These are phyloP conservation scores for Ammodytes dubius DNA, from an alignment of 2,113 vertebrate species.

Conservation along the genomic window DNA sequence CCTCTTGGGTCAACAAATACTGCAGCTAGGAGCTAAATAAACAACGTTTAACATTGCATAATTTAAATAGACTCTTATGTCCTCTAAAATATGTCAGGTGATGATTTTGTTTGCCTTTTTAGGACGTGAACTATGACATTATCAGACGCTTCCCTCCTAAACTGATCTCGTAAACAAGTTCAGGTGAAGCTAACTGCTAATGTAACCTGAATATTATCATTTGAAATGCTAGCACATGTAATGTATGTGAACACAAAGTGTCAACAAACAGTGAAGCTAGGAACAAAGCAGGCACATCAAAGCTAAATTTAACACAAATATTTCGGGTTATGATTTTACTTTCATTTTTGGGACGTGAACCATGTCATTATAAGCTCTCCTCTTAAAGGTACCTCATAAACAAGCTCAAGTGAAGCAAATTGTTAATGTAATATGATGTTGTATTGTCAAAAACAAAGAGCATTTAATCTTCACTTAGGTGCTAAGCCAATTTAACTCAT, in stretches of 20 bases:
- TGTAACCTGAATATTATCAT: background rate
- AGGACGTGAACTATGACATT: background rate
- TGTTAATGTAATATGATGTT: too few relatives aligned
- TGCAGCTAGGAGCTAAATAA: background rate
- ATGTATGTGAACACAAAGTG: conserved; percentile 19
- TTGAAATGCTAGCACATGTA: conserved; percentile 6
- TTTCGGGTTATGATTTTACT: too few relatives aligned
- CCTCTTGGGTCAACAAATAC: conserved; percentile 10
- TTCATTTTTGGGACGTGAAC: too few relatives aligned
- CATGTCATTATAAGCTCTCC: too few relatives aligned
- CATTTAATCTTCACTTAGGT: too few relatives aligned
- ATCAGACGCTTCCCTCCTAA: background rate
- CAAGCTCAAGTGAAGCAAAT: too few relatives aligned
- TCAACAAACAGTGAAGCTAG: too few relatives aligned
- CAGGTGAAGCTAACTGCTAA: conserved; percentile 26
- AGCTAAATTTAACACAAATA: background rate
- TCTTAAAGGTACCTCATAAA: too few relatives aligned
- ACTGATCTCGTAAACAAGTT: background rate
- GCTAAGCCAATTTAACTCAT: too few relatives aligned
- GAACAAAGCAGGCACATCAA: too few relatives aligned
- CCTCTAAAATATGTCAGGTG: background rate
- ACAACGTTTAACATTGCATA: background rate
- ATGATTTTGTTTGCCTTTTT: background rate
- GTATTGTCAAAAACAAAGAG: too few relatives aligned
- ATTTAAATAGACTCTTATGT: too few relatives aligned